Base-by-base conservation (phyloP, 35 echinoderm and acorn worm genomes). In the Acanthaster planci region DNA sequence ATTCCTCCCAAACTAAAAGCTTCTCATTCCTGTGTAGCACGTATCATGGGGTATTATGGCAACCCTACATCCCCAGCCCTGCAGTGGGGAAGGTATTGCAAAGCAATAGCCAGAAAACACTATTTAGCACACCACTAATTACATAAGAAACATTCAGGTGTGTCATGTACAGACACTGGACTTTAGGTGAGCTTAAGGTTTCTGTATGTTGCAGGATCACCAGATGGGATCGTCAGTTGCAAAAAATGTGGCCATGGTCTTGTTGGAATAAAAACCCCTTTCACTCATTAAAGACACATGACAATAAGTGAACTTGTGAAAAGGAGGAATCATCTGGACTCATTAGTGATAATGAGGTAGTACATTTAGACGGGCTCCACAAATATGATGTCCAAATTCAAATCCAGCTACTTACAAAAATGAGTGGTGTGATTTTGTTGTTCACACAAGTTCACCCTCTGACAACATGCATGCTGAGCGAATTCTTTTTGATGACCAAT, bases 211-310 rank as follows among this genome's bases (percentile, higher is more conserved):
- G 86, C 86, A 44, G 78, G 50, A 23, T 89, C 86, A 82, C 78
- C 86, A 51, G 78, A 89, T 55, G 55, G 78, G 39, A 87, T 87
- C 29, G 47, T 89, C 37, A 40, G 10, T 60, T 89, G 86, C 78
- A 82, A 89, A 18, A 55, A 82, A 58, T 89, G 78, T 51, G 78
- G 86, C 29, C 36, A 60, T 40, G 86, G 86, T 82, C 60, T 89
- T 18, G 18, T 89, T 22, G 86, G 82, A 89, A 36, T 89, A 9
- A 89, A 89, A 76, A 89, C 80, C 37, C 86, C 86, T 21, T 89
- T 81, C 52, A 89, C 80, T 31, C 77, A 82, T 50, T n/a, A n/a
- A n/a, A 59, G 78, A 22, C 34, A 89, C 39, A 40, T 55, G 37
- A 56, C 77, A 23, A 82, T 89, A 64, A 26, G 39, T 22, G 52